Percentiles rank a stretch among this genome's conserved stretches.
Evolutionary conservation across 2,113 vertebrate genomes (phyloP).

Genomic region (Macaca nemestrina): DNA sequence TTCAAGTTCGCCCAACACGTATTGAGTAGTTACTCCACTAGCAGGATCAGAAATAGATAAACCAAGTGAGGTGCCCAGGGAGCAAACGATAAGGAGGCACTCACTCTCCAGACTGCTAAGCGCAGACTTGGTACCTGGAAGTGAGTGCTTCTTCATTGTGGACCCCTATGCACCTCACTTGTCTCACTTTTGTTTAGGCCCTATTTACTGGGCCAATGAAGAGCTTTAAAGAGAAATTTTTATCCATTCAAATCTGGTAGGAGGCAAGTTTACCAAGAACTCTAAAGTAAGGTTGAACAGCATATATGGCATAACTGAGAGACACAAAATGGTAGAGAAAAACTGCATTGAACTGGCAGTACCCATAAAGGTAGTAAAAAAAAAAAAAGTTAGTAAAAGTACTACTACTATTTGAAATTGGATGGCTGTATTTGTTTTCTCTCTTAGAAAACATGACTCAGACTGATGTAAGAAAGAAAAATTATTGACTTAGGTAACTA

Average conservation of each 20-base stretch:
- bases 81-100: not conserved
- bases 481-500: not conserved
- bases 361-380: not conserved
- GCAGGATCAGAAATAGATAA: not conserved
- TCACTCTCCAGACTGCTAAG: not conserved
- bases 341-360: not conserved
- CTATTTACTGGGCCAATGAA: not conserved
- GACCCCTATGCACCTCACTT: accelerated
- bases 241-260: not conserved
- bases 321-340: not conserved
- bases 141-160: not conserved
- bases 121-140: not conserved
- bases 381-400: not conserved
- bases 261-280: not conserved
- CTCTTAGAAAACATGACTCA: not conserved
- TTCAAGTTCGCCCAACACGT: not conserved
- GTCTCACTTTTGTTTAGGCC: not conserved
- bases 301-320: not conserved
- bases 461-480: not conserved
- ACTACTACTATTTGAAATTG: not conserved
- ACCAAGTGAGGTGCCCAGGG: not conserved
- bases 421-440: not conserved
- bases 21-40: not conserved
- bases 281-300: not conserved
- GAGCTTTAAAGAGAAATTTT: not conserved